phyloP scores from a whole-genome alignment of 2,113 vertebrate species.

The Columbina picui region DNA sequence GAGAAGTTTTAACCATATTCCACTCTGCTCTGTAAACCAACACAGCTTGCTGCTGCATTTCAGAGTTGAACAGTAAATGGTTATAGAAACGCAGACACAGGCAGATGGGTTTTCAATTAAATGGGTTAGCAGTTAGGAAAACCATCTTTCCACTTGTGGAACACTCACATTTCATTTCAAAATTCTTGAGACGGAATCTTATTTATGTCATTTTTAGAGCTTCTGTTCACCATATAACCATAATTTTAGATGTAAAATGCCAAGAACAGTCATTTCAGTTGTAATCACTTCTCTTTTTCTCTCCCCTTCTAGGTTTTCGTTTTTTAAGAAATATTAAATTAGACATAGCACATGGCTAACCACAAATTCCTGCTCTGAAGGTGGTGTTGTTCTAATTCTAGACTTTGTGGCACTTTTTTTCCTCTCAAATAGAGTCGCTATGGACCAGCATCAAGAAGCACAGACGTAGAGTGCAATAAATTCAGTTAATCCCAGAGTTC shows the following conservation, averaged over 20 bases:
- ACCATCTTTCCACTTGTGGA: background rate
- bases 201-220: background rate
- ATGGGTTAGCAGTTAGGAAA: constrained; percentile 6
- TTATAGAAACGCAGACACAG: background rate
- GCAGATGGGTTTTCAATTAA: constrained; percentile 35
- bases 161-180: background rate
- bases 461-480: background rate
- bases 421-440: background rate
- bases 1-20: background rate
- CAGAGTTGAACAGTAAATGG: background rate
- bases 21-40: background rate
- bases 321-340: background rate
- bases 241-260: background rate
- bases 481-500: background rate
- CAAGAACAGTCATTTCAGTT: background rate
- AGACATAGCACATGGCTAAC: background rate
- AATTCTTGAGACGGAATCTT: background rate
- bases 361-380: background rate
- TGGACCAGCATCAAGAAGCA: background rate
- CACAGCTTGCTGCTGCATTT: background rate
- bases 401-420: background rate
- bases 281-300: background rate
- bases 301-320: background rate
- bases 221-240: background rate
- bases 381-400: background rate